phyloP scores from a whole-genome alignment of 2,888 invertebrate genomes.

The Chrysopilus asiliformis region DNA sequence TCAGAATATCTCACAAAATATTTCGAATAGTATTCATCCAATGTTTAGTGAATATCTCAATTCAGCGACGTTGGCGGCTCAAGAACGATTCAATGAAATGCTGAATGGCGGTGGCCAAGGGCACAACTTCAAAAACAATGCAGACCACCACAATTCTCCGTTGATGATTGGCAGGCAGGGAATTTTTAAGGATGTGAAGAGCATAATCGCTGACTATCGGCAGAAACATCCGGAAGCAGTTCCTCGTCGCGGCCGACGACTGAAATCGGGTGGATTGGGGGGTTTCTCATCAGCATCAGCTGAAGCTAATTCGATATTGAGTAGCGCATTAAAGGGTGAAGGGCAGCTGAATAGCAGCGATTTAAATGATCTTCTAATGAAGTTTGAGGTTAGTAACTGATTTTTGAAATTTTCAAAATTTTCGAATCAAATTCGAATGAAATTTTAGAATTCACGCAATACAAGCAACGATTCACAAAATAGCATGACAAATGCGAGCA shows the following conservation, averaged over 20 bases:
- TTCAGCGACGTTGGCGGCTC: conserved; percentile 17
- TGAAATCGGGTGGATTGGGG: conserved; percentile 31
- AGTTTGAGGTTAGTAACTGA: conserved; percentile 10
- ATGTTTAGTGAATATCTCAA: conserved; percentile 19
- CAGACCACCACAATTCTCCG: conserved; percentile 27
- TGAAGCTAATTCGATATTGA: conserved; percentile 15
- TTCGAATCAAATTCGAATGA: not conserved
- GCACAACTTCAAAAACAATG: conserved; percentile 8
- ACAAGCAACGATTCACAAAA: conserved; percentile 42
- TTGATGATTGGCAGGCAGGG: conserved; percentile 49
- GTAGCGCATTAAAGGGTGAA: conserved; percentile 18
- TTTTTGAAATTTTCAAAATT: not conserved
- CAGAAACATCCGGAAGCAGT: conserved; percentile 61
- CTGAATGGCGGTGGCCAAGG: conserved; percentile 19
- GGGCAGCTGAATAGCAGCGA: conserved; percentile 14
- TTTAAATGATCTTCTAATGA: conserved; percentile 12
- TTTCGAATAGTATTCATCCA: conserved; percentile 19
- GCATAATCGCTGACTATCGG: conserved; percentile 68
- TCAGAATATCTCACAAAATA: conserved; percentile 1
- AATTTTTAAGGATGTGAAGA: conserved; percentile 67
- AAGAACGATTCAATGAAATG: conserved; percentile 18
- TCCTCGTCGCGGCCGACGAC: conserved; percentile 51
- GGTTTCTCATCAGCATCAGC: conserved; percentile 10
- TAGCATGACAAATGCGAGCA: conserved; percentile 32
- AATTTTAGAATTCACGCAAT: conserved; percentile 27